A percentile compares a stretch with the other conserved stretches of the same genome.
These are phyloP conservation scores for Vespertilio murinus DNA, from an alignment of 2,797 vertebrate genomes.

Conservation along the genomic window DNA sequence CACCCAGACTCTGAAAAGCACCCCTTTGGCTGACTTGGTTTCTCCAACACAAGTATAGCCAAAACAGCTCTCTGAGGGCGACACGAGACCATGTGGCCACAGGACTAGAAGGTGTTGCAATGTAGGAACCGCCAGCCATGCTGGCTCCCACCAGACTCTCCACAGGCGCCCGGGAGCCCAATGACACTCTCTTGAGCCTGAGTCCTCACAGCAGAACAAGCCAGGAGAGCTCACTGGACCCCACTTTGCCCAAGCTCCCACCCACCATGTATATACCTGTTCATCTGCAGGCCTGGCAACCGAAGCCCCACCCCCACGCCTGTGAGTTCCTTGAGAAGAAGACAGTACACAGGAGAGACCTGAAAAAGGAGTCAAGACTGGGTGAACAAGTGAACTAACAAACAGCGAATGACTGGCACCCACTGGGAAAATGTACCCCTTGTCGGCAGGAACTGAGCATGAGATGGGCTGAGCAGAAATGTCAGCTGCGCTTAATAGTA, in stretches of 20 bases:
- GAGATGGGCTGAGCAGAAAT: neutral
- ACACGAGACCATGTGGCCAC: neutral
- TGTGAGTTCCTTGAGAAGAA: neutral
- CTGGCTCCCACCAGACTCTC: neutral
- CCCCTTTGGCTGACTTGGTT: neutral
- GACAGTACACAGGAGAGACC: rapidly evolving
- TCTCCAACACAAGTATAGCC: neutral
- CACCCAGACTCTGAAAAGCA: neutral
- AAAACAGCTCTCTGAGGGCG: rapidly evolving
- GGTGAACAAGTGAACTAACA: neutral
- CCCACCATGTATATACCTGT: rapidly evolving
- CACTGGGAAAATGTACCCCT: neutral
- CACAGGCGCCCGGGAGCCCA: neutral
- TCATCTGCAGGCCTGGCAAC: neutral
- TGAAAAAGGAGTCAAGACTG: neutral
- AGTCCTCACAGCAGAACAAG: neutral
- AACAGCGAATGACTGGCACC: neutral
- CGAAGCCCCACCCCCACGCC: neutral
- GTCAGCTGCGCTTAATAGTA: neutral
- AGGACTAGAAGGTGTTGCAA: neutral
- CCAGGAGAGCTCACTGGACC: neutral
- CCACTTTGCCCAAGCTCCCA: neutral
- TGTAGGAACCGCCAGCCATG: neutral
- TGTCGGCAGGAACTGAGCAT: neutral
- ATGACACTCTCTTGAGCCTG: neutral